phyloP scores from a whole-genome alignment of 2,113 vertebrate genomes.

The Labrus mixtus region DNA sequence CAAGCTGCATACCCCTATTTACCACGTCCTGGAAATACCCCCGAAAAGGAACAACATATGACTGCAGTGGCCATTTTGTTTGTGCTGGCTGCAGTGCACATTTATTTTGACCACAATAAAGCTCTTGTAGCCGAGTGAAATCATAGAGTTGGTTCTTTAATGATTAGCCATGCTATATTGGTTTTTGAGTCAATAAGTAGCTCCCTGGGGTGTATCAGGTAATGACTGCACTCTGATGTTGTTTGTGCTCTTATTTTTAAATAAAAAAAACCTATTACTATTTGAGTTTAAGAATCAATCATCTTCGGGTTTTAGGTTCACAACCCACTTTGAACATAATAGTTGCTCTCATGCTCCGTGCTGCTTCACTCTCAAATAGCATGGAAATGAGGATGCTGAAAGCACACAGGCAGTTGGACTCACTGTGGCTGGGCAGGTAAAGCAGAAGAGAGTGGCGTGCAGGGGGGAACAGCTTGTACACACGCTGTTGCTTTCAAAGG shows the following conservation, averaged over 20 bases:
- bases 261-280: neutral
- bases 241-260: conserved; percentile 5
- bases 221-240: conserved; percentile 37
- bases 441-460: conserved; percentile 67
- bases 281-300: no score
- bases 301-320: conserved; percentile 8
- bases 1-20: conserved; percentile 52
- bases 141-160: conserved; percentile 42
- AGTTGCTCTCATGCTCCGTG: neutral
- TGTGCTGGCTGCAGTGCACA: conserved; percentile 19
- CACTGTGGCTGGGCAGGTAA: conserved; percentile 65
- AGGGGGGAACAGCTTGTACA: conserved; percentile 50
- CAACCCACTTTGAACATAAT: neutral
- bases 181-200: conserved; percentile 64
- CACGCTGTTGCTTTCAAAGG: conserved; percentile 62
- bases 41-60: conserved; percentile 31
- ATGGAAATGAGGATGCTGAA: conserved; percentile 34
- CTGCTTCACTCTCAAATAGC: conserved; percentile 1
- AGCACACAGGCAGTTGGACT: conserved; percentile 32
- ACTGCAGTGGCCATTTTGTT: conserved; percentile 30
- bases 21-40: conserved; percentile 38
- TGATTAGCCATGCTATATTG: conserved; percentile 52
- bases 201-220: conserved; percentile 40
- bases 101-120: conserved; percentile 44
- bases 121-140: conserved; percentile 28